These are phyloP conservation scores for Galeopsomyia nigrocyanea DNA, from an alignment of 2,888 invertebrate species.

Conservation along the genomic window DNA sequence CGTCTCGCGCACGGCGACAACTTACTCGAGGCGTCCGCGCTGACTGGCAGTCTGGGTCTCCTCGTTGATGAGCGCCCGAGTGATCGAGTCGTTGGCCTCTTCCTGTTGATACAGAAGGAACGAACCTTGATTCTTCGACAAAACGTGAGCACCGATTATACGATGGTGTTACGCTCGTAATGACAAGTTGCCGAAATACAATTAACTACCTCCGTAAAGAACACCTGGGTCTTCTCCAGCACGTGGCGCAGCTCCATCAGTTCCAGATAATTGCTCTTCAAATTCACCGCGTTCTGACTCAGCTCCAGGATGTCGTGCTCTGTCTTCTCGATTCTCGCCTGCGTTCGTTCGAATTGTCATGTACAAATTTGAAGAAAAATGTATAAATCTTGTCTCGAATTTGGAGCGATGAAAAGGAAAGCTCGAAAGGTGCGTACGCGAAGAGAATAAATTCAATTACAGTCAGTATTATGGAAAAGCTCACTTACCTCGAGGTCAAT, in stretches of 20 bases:
- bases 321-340: slow-evolving; percentile 94
- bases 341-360: slow-evolving; percentile 34
- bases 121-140: slow-evolving; percentile 66
- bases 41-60: slow-evolving; percentile 63
- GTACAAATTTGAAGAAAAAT: too few species aligned
- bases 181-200: slow-evolving; percentile 55
- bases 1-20: slow-evolving; percentile 22
- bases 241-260: slow-evolving; percentile 92
- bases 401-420: not conserved
- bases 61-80: slow-evolving; percentile 73
- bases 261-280: slow-evolving; percentile 92
- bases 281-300: slow-evolving; percentile 91
- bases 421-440: not conserved
- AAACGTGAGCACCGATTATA: slow-evolving; percentile 64
- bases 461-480: not conserved
- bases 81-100: slow-evolving; percentile 75
- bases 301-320: slow-evolving; percentile 95
- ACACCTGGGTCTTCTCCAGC: slow-evolving; percentile 90
- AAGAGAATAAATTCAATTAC: not conserved
- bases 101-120: slow-evolving; percentile 73
- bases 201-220: slow-evolving; percentile 81
- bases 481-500: slow-evolving; percentile 85
- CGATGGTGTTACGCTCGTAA: slow-evolving; percentile 51
- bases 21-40: slow-evolving; percentile 69
- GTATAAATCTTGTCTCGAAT: not conserved